Evolutionary conservation across 2,113 vertebrate species (phyloP).

Genomic region (Cisticola juncidis): DNA sequence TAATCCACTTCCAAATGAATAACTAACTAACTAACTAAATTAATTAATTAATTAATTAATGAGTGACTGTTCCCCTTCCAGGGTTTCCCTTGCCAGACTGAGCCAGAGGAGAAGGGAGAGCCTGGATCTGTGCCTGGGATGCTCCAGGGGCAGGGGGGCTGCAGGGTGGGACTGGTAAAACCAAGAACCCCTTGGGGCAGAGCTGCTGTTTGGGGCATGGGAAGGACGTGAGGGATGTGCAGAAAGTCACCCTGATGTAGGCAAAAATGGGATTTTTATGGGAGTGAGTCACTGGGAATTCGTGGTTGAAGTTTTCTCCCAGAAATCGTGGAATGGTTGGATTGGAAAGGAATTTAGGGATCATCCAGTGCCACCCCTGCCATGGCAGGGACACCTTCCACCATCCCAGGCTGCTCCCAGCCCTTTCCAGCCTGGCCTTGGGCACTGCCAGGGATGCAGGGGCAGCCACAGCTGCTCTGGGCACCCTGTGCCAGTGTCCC

Average conservation of each 20-base stretch:
- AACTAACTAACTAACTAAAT: neutral
- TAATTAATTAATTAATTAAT: neutral
- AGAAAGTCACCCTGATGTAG: neutral
- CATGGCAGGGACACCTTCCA: neutral
- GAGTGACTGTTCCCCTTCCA: neutral
- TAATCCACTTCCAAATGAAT: neutral
- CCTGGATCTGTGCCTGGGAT: neutral
- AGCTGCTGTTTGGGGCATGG: neutral
- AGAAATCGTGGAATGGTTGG: neutral
- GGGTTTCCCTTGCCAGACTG: neutral
- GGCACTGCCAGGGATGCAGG: neutral
- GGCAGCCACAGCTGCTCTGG: neutral
- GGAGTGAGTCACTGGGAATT: neutral
- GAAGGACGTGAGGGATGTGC: neutral
- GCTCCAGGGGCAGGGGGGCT: neutral
- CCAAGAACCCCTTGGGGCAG: too few species aligned
- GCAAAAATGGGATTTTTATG: neutral
- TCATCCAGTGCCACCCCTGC: neutral
- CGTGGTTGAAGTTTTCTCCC: neutral
- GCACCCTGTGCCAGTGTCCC: neutral
- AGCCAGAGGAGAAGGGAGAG: neutral
- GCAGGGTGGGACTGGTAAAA: neutral
- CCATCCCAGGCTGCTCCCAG: accelerated
- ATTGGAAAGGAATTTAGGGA: too few species aligned
- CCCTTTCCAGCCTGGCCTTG: accelerated